A percentile compares a stretch with the other conserved stretches of the same genome.
These are phyloP conservation scores for Phengaris arion DNA, from an alignment of 2,888 invertebrate species.

Conservation along the genomic window DNA sequence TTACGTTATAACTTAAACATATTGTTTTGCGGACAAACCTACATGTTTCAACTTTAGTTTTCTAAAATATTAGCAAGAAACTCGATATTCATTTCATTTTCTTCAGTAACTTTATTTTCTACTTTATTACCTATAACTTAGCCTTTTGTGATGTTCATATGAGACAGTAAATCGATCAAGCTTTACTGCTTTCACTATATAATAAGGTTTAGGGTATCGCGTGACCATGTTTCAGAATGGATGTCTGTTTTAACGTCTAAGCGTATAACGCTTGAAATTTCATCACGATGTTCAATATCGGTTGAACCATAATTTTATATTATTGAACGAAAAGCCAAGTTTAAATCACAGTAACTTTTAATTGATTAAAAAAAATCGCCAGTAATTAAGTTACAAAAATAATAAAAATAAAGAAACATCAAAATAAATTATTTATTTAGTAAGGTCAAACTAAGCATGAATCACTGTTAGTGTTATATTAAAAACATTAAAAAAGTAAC, in stretches of 20 bases:
- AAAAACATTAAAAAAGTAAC: too few relatives aligned
- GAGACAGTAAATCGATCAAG: slow-evolving; percentile 39
- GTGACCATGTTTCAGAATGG: slow-evolving; percentile 43
- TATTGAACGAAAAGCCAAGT: not conserved
- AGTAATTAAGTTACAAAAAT: too few relatives aligned
- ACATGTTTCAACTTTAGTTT: not conserved
- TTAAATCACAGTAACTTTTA: not conserved
- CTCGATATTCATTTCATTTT: not conserved
- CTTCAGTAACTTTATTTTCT: not conserved
- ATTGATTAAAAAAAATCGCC: too few relatives aligned
- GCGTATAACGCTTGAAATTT: slow-evolving; percentile 15
- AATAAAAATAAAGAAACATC: too few relatives aligned
- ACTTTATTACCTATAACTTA: not conserved
- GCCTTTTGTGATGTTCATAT: slow-evolving; percentile 30
- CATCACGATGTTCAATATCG: slow-evolving; percentile 13
- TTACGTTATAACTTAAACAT: too few relatives aligned
- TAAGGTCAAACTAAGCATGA: too few relatives aligned
- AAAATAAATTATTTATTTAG: too few relatives aligned
- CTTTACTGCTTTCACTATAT: slow-evolving; percentile 37
- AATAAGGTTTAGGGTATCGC: slow-evolving; percentile 46
- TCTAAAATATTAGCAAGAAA: not conserved
- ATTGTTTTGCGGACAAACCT: too few relatives aligned
- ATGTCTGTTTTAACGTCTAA: slow-evolving; percentile 26
- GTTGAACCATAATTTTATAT: not conserved
- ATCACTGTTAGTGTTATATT: too few relatives aligned